Evolutionary conservation across 2,888 invertebrate species (phyloP).

Genomic region (Stenurella melanura): DNA sequence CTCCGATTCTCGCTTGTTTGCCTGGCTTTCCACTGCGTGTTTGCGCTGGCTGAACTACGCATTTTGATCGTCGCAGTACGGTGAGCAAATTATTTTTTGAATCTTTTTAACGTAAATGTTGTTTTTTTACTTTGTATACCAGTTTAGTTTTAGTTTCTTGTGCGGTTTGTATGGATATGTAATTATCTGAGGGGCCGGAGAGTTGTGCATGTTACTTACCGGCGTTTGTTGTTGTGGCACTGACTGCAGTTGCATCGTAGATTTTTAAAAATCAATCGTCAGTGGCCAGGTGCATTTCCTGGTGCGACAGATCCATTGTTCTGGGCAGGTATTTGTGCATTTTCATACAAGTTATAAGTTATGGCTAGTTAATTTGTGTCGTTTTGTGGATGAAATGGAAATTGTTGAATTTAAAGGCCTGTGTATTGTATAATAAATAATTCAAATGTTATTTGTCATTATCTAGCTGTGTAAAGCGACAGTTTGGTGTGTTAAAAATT

Average conservation of each 20-base stretch:
- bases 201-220: constrained; percentile 19
- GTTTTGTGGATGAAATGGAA: neutral
- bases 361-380: neutral
- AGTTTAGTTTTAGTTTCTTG: constrained; percentile 13
- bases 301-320: constrained; percentile 1
- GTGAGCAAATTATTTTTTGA: constrained; percentile 56
- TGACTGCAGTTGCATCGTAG: constrained; percentile 26
- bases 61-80: constrained; percentile 61
- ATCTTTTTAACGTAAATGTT: constrained; percentile 1
- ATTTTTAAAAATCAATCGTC: constrained; percentile 35
- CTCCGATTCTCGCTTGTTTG: constrained; percentile 31
- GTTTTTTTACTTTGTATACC: constrained; percentile 35
- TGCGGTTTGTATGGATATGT: constrained; percentile 10
- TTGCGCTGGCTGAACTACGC: constrained; percentile 64
- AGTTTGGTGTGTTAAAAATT: neutral
- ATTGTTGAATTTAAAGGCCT: neutral
- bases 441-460: neutral
- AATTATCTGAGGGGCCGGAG: neutral
- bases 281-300: constrained; percentile 23
- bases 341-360: constrained; percentile 8
- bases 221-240: constrained; percentile 23
- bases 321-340: constrained; percentile 5
- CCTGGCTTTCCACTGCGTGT: constrained; percentile 60
- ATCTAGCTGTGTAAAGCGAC: neutral
- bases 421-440: no score